Base-by-base conservation (phyloP, 2,113 vertebrate genomes). In the Phyllopteryx taeniolatus region DNA sequence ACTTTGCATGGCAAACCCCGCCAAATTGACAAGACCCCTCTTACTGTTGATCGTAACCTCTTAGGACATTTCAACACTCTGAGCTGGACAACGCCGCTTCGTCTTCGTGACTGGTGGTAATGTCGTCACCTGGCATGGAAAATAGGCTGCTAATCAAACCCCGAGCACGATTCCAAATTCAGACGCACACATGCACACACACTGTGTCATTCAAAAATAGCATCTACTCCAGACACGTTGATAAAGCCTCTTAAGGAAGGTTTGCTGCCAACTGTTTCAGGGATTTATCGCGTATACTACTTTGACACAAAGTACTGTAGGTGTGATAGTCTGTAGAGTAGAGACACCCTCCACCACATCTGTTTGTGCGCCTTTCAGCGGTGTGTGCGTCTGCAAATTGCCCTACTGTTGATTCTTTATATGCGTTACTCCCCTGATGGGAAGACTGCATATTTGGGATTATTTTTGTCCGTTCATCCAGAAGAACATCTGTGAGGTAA, bases 231-330 rank as follows among this genome's bases (percentile, higher is more conserved):
- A 82, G 79, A 75, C 81, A 83, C 75, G 76, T 72, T 85, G 71
- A 81, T 86, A 86, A 90, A 91, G 83, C 88, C 83, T 90, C 90
- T 91, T 90, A 90, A 83, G 87, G 87, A 88, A 85, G 86, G 86
- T 70, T 82, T 74, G 4, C 66, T 77, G 67, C 82, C 64, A 81
- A 84, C 77, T 53, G 83, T 81, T 63, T 65, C 78, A 83, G 74
- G 67, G 72, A 65, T 80, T 86, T 83, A 83, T 64, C 74, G 72
- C 39, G 77, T 62, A 35, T 19, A 78, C 74, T 39, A 67, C 31
- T 22, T 42, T 44, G 68, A 72, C 69, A 31, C 43, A 17, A 57
- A 13, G 56, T 17, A 39, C 35, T 39, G 35, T 39, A 17, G 65
- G 77, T 66, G 69, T 68, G 74, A 42, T 71, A 80, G 68, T 78